These are phyloP conservation scores for Pristionchus maxplancki DNA, from an alignment of 2,888 invertebrate genomes.

Conservation along the genomic window DNA sequence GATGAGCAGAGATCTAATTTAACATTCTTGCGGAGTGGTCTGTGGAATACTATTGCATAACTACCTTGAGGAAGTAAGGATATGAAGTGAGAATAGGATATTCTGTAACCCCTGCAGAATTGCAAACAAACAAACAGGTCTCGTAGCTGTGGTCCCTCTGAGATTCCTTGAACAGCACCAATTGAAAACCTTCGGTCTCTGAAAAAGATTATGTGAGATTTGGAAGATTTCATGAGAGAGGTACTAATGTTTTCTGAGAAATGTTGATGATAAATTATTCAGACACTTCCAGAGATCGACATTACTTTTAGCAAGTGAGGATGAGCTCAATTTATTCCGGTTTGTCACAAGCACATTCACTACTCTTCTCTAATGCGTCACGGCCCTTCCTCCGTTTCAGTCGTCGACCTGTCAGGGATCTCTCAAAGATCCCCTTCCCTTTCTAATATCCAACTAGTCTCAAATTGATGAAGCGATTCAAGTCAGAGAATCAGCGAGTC, in stretches of 20 bases:
- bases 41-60: no score
- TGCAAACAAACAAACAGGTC: not conserved
- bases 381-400: not conserved
- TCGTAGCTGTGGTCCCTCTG: constrained; percentile 10
- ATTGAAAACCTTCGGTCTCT: not conserved
- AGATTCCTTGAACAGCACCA: constrained; percentile 8
- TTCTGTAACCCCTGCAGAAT: not conserved
- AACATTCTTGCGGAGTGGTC: not conserved
- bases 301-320: not conserved
- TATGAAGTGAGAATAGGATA: not conserved
- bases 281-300: not conserved
- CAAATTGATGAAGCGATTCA: not conserved
- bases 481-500: not conserved
- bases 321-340: not conserved
- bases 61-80: not conserved
- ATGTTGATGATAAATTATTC: not conserved
- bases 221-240: not conserved
- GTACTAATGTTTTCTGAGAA: not conserved
- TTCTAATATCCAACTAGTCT: not conserved
- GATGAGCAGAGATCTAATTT: not conserved
- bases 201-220: not conserved
- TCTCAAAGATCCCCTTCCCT: not conserved
- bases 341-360: not conserved
- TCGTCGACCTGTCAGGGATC: not conserved
- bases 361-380: not conserved